Percentiles rank a stretch among this genome's conserved stretches.
phyloP scores from a whole-genome alignment of 2,797 vertebrate species.

The Lindbergichthys nudifrons region DNA sequence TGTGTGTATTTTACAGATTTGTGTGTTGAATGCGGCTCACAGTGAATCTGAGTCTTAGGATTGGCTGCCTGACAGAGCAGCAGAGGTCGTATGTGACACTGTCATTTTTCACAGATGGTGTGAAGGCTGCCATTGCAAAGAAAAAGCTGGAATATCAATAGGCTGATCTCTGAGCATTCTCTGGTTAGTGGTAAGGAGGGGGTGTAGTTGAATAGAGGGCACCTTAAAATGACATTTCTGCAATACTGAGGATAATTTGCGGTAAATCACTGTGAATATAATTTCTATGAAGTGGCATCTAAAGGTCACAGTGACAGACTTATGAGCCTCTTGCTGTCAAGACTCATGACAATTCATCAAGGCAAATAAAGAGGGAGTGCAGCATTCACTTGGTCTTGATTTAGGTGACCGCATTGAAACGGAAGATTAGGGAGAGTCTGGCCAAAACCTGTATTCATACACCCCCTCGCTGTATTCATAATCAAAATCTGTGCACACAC shows the following conservation, averaged over 20 bases:
- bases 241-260: conserved; percentile 46
- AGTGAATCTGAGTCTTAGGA: conserved; percentile 12
- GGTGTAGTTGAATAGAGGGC: conserved; percentile 33
- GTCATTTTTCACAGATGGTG: conserved; percentile 71
- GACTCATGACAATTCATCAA: conserved; percentile 34
- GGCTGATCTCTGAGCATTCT: conserved; percentile 45
- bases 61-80: conserved; percentile 21
- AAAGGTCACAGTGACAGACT: conserved; percentile 62
- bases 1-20: conserved; percentile 22
- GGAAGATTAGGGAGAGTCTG: conserved; percentile 52
- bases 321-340: conserved; percentile 37
- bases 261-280: conserved; percentile 54
- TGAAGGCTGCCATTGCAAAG: conserved; percentile 40
- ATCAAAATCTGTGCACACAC: conserved; percentile 13
- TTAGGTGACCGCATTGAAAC: conserved; percentile 48
- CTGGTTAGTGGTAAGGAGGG: conserved; percentile 1
- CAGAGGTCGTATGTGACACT: conserved; percentile 55
- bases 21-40: conserved; percentile 3
- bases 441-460: conserved; percentile 5
- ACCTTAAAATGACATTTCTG: conserved; percentile 57
- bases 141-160: conserved; percentile 60
- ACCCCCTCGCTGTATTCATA: background rate
- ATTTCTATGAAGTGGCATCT: conserved; percentile 59
- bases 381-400: conserved; percentile 42
- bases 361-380: conserved; percentile 24